Evolutionary conservation across 1,140 invertebrate species (phyloP), one percentile per base, ranked within the genome.

Genomic region (Cydia strobilella): DNA sequence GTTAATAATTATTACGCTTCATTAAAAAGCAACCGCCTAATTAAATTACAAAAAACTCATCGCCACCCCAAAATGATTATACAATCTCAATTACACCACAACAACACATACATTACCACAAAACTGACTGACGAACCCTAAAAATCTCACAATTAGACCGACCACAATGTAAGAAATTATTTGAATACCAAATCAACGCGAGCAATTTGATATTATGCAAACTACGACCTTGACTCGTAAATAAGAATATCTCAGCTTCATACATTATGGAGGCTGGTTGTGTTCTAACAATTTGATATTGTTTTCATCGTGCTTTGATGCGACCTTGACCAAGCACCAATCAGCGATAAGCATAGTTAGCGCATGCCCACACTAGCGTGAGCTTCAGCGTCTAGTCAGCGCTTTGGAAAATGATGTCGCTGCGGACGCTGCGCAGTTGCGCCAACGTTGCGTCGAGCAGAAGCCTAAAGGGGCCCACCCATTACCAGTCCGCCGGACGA

Each of bases 171-270:
- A 65, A 81, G 84, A 87, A 89, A 88, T 89, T 90, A 92, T 92
- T 91, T 90, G 89, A 91, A 93, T 91, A 87, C 89, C 90, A 91
- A 93, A 93, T 91, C 87, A 87, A 86, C 89, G 35, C 35, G 80
- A 76, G 79, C 90, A 90, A 91, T 93, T 91, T 91, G 89, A 90
- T 90, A 92, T 91, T 90, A 91, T 93, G 90, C 90, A 90, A 92
- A 92, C 78, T 82, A 87, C 85, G 91, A 92, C 88, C 90, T 87
- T 90, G 84, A 90, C 83, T 84, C 89, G 86, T 89, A 89, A 90
- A 90, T 90, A 92, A 90, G 86, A 90, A 90, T 90, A 92, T 90
- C 90, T 93, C 89, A 90, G 83, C 80, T 84, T 93, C 90, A 91
- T 92, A 90, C 90, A 91, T 91, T 91, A 92, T 90, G 90, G 88